Base-by-base conservation (phyloP, 2,888 invertebrate species). In the Polydrusus cervinus region DNA sequence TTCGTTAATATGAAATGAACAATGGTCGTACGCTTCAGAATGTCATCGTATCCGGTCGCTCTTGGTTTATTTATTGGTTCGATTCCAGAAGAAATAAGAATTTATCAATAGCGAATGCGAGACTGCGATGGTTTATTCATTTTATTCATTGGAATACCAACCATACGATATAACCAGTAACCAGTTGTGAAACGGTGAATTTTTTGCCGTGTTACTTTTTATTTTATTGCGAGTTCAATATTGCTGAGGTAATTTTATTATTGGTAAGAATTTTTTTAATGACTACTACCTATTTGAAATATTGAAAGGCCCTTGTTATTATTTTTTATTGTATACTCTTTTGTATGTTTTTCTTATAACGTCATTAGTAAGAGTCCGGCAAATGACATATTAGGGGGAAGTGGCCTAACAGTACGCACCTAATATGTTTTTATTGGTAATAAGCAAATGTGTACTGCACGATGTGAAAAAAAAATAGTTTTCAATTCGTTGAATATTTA, bases 1-100 rank as follows among this genome's bases (percentile, higher is more conserved):
- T 84, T 81, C 79, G 81, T 82, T 84, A 85, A 84, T 85, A 85
- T 84, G 84, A 85, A 84, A 84, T 84, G 84, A 85, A 85, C 85
- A 85, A 85, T 85, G 84, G 85, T 81, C 79, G 85, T 83, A 84
- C 83, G 83, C 84, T 80, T 82, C 81, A 83, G 83, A 84, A 85
- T 85, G 85, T 82, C 79, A 83, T 81, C 79, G 79, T 79, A 83
- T 83, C 82, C 82, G 82, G 83, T 83, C 79, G 78, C 79, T 79
- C 81, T 80, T 71, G 74, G 80, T 83, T 75, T 84, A 84, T 84
- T 84, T 84, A 84, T 84, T 82, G 82, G 83, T 81, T 79, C 80
- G 83, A 80, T 82, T 84, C 79, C 79, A 81, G 82, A 83, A 83
- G 83, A 82, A 83, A 83, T 82, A 83, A 84, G 83, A 84, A 84